phyloP scores from a whole-genome alignment of 2,113 vertebrate species.

The Psilopogon haemacephalus region DNA sequence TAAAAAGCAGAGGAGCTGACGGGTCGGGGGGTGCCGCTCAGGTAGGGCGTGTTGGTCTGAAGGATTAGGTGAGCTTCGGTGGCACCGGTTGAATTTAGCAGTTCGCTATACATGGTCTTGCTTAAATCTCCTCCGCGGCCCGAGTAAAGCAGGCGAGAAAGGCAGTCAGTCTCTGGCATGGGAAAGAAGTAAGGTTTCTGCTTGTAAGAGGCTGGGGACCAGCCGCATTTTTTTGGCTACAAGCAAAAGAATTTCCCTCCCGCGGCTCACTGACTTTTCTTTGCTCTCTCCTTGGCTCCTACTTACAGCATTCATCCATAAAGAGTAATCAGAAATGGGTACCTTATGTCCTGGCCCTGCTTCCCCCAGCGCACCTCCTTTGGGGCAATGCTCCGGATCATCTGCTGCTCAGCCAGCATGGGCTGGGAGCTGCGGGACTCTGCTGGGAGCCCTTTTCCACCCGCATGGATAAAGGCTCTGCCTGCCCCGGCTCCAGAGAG shows the following conservation, averaged over 20 bases:
- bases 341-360: not conserved
- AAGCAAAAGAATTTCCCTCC: not conserved
- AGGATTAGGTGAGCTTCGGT: constrained; percentile 84
- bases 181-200: not conserved
- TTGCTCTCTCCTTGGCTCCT: constrained; percentile 4
- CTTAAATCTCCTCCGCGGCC: not conserved
- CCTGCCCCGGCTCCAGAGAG: not conserved
- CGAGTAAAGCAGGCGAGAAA: not conserved
- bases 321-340: not conserved
- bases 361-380: not conserved
- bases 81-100: constrained; percentile 88
- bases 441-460: not conserved
- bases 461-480: not conserved
- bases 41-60: constrained; percentile 82
- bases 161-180: not conserved
- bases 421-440: not conserved
- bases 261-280: not conserved
- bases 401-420: not conserved
- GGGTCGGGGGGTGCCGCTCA: constrained; percentile 86
- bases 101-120: constrained; percentile 82
- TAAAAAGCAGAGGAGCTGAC: constrained; percentile 89
- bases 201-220: not conserved
- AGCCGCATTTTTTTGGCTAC: constrained; percentile 41
- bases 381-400: not conserved
- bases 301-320: not conserved